A percentile compares a stretch with the other conserved stretches of the same genome.
These are phyloP conservation scores for Camptogramma bilineatum DNA, from an alignment of 2,888 invertebrate species.

Conservation along the genomic window DNA sequence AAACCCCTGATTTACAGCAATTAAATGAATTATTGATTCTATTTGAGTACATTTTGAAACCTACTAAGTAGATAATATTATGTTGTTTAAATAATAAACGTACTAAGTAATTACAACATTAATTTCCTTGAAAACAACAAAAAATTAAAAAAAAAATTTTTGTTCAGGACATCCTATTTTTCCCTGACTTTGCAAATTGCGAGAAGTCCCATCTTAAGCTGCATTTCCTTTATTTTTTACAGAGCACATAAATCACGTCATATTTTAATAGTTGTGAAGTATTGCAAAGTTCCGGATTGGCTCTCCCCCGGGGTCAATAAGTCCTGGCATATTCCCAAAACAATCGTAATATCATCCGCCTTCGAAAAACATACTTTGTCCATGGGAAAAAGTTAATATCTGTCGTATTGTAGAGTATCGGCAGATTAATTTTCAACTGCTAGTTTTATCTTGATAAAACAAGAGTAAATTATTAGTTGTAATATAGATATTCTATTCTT, in stretches of 20 bases:
- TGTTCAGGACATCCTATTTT: neutral
- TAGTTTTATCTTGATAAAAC: conserved; percentile 5
- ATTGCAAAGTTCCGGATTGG: conserved; percentile 47
- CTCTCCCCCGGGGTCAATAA: conserved; percentile 77
- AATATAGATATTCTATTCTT: no score
- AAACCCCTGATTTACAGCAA: no score
- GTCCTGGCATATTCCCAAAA: conserved; percentile 81
- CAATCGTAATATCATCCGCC: conserved; percentile 70
- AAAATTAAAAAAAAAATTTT: no score
- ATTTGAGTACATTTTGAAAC: no score
- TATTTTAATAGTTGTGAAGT: conserved; percentile 58
- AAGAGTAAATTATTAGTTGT: no score
- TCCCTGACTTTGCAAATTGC: neutral
- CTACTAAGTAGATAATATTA: no score
- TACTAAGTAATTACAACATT: no score
- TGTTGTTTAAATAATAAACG: no score
- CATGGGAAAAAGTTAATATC: conserved; percentile 47
- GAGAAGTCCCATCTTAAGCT: neutral
- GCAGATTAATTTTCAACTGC: conserved; percentile 20
- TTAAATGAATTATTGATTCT: no score
- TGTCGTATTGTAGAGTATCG: conserved; percentile 33
- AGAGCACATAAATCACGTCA: conserved; percentile 57
- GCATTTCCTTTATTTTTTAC: conserved; percentile 21
- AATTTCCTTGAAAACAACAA: no score
- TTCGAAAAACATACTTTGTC: conserved; percentile 52